Percentiles rank a stretch among this genome's conserved stretches.
Conservation (phyloP, 2,113 vertebrate species). For the Brachypodius melanocephalos region DNA sequence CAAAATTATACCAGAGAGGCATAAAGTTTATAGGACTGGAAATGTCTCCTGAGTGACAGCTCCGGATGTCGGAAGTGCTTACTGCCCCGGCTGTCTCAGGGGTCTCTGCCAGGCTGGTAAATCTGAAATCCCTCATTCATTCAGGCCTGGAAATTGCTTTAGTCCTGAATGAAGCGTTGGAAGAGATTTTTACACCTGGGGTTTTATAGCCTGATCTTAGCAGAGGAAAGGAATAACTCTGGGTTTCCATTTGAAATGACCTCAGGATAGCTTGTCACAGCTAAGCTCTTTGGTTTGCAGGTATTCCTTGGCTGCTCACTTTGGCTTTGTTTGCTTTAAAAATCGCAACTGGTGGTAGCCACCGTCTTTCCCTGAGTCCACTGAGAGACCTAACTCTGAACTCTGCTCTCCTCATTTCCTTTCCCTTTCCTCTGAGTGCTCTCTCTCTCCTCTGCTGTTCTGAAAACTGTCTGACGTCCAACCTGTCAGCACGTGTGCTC, state of each 20-base stretch:
- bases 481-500: background rate
- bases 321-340: background rate
- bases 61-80: constrained; percentile 28
- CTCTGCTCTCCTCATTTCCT: background rate
- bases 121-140: constrained; percentile 20
- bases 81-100: background rate
- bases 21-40: constrained; percentile 4
- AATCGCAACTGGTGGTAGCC: background rate
- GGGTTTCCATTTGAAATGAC: background rate
- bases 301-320: background rate
- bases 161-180: background rate
- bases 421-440: background rate
- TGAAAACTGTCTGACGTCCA: rapidly evolving
- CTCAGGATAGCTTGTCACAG: background rate
- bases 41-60: constrained; percentile 7
- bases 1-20: constrained; percentile 8
- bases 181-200: constrained; percentile 8
- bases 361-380: background rate
- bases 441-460: background rate
- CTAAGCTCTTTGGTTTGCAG: background rate
- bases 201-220: background rate
- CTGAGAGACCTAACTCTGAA: background rate
- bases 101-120: constrained; percentile 22
- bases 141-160: constrained; percentile 10
- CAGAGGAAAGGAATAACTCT: background rate